Base-by-base conservation (phyloP, 2,113 vertebrate species). In the Eidolon helvum region DNA sequence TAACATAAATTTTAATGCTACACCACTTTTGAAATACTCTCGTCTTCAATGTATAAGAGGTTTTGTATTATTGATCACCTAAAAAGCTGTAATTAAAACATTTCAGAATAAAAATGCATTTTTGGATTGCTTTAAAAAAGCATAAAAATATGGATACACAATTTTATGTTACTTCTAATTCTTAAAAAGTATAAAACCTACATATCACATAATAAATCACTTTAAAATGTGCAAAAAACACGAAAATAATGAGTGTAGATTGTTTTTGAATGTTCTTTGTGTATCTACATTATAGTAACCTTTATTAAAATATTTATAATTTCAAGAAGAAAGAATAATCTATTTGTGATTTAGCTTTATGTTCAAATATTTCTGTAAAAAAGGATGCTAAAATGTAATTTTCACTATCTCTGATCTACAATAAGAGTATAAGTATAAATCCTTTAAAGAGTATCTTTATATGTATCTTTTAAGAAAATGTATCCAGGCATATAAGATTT, bases 381-480 rank as follows among this genome's bases (percentile, higher is more conserved):
- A 68, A 85, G 3, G 38, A 75, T 45, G 10, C 63, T 78, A 90
- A 91, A 61, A 40, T 94, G 48, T 94, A 59, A 79, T 95, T 85
- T 79, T 92, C 21, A 88, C 33, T 66, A 71, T 68, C 89, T 95
- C 59, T 90, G 26, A 94, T 84, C 18, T 69, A 89, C 24, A 90
- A 66, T 35, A 40, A 79, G 14, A 16, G 4, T 72, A 14, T 84
- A 68, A 90, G 24, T 40, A 93, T 72, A 97, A 97, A 96, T 88
- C 14, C 57, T 79, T 92, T 84, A 88, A 87, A 95, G 38, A 45
- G 9, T 45, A 5, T 24, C 28, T 48, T 96, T 95, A 91, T 84
- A 91, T 74, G 43, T 88, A 92, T 87, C 26, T 87, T 91, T 95
- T 80, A 95, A 86, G 82, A 94, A 96, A 94, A 94, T 71, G 19